Percentiles rank a stretch among this genome's conserved stretches.
Evolutionary conservation across 2,888 invertebrate species (phyloP).

Genomic region (Drosophila tripunctata): DNA sequence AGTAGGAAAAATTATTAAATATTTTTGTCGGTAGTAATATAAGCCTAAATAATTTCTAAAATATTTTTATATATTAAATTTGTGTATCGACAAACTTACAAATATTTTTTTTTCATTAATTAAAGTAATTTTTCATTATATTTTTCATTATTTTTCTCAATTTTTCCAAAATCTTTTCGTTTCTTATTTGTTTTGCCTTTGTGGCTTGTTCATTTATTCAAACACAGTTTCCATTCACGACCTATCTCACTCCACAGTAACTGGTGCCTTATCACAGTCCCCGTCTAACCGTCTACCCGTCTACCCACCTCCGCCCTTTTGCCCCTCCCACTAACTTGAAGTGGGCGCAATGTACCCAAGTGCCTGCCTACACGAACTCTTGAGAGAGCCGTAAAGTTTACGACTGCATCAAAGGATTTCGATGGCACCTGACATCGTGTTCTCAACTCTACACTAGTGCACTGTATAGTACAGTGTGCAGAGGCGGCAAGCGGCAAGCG

Average conservation of each 20-base stretch:
- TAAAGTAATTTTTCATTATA: too few species aligned
- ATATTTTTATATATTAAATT: too few species aligned
- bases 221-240: conserved; percentile 12
- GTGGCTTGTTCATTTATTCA: too few species aligned
- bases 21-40: too few species aligned
- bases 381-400: conserved; percentile 62
- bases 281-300: too few species aligned
- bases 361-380: conserved; percentile 29
- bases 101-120: too few species aligned
- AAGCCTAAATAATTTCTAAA: too few species aligned
- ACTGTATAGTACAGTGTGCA: neutral
- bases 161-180: neutral
- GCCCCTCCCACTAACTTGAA: neutral
- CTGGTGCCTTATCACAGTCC: neutral
- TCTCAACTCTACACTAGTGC: conserved; percentile 17
- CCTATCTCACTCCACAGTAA: neutral
- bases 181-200: neutral
- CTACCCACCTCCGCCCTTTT: neutral
- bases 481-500: neutral
- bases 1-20: too few species aligned
- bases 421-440: conserved; percentile 45
- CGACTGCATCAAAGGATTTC: conserved; percentile 73
- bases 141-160: neutral
- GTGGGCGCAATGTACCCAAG: neutral
- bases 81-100: too few species aligned